Percentiles rank a stretch among this genome's conserved stretches.
These are phyloP conservation scores for Mesaphorura yosii DNA, from an alignment of 1,140 invertebrate genomes.

Conservation along the genomic window DNA sequence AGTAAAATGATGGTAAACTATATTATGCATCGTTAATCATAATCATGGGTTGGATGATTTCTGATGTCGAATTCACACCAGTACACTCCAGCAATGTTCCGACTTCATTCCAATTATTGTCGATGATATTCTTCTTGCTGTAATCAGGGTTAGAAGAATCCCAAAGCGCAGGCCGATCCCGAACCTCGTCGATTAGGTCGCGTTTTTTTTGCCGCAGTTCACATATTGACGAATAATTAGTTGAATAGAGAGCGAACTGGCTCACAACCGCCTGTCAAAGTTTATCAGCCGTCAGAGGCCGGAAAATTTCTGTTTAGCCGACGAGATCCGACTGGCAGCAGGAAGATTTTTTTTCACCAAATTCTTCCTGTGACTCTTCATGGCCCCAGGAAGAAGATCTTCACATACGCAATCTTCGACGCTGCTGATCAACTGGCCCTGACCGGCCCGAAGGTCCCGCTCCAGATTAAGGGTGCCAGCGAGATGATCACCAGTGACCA, in stretches of 20 bases:
- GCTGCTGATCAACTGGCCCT: background rate
- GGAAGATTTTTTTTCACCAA: background rate
- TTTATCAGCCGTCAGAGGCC: too few relatives aligned
- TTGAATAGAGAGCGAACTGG: too few relatives aligned
- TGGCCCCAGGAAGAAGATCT: background rate
- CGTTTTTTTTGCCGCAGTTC: background rate
- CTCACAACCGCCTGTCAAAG: too few relatives aligned
- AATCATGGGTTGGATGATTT: background rate
- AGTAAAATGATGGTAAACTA: background rate
- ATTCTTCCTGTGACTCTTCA: background rate
- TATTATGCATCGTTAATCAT: background rate
- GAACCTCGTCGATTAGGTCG: background rate
- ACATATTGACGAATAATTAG: too few relatives aligned
- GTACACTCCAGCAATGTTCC: background rate
- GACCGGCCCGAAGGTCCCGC: background rate
- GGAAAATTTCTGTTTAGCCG: too few relatives aligned
- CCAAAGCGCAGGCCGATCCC: background rate
- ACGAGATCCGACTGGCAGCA: too few relatives aligned
- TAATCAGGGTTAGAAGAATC: background rate
- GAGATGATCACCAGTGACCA: background rate
- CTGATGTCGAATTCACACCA: background rate
- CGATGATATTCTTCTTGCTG: background rate
- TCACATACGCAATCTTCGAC: slow-evolving; percentile 6
- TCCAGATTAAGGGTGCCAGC: too few relatives aligned
- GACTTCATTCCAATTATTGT: background rate